These are phyloP conservation scores for Catostylus mosaicus DNA, from an alignment of 30 jellyfish, hydroid and myxozoan genomes.

Conservation along the genomic window DNA sequence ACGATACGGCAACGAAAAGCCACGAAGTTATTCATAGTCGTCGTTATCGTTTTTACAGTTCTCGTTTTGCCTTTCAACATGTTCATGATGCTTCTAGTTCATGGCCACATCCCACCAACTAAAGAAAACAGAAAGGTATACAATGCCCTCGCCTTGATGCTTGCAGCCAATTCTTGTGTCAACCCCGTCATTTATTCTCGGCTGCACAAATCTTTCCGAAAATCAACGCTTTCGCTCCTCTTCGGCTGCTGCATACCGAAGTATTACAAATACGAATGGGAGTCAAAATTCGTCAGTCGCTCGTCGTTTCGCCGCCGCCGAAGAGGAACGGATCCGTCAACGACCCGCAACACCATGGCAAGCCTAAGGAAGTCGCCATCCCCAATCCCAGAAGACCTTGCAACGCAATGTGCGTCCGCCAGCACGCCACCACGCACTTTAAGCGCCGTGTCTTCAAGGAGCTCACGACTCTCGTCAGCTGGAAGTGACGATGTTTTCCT, in stretches of 20 bases:
- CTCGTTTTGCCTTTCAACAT: constrained; percentile 81
- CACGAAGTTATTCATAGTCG: constrained; percentile 70
- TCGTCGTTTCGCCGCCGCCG: constrained; percentile 50
- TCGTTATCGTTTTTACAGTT: constrained; percentile 64
- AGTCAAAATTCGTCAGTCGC: constrained; percentile 67
- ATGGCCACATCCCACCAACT: constrained; percentile 2
- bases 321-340: constrained; percentile 41
- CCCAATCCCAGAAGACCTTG: constrained; percentile 31
- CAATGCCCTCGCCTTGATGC: constrained; percentile 55
- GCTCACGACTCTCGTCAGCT: constrained; percentile 57
- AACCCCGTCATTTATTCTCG: constrained; percentile 93
- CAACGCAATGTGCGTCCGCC: constrained; percentile 3
- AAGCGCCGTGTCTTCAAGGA: constrained; percentile 45
- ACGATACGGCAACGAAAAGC: constrained; percentile 75
- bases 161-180: constrained; percentile 79
- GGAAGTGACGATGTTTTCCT: constrained; percentile 60
- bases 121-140: background rate
- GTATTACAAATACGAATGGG: constrained; percentile 66
- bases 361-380: constrained; percentile 41
- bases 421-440: constrained; percentile 48
- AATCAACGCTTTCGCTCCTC: constrained; percentile 52
- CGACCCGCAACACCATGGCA: constrained; percentile 44
- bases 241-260: constrained; percentile 79
- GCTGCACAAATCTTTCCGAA: constrained; percentile 84
- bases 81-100: constrained; percentile 44